Evolutionary conservation across 2,797 vertebrate genomes (phyloP).

Genomic region (Heterohyrax brucei): DNA sequence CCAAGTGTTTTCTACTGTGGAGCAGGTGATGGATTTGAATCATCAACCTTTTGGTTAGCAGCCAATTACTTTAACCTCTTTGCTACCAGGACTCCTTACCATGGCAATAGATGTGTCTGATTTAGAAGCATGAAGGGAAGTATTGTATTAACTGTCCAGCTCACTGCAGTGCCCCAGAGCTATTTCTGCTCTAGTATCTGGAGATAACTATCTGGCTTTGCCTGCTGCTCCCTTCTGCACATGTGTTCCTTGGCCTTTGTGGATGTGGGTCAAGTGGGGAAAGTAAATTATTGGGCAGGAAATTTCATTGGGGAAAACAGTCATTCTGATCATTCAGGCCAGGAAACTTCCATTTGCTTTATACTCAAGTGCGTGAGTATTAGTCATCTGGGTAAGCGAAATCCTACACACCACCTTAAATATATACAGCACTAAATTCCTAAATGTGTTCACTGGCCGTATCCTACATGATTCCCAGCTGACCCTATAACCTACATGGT

Average conservation of each 20-base stretch:
- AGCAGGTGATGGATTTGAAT: not conserved
- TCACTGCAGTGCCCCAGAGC: not conserved
- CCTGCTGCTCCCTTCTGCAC: not conserved
- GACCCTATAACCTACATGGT: not conserved
- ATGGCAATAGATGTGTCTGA: not conserved
- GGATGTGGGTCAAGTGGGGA: not conserved
- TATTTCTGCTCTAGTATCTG: not conserved
- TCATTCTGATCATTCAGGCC: not conserved
- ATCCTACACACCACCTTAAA: not conserved
- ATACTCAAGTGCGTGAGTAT: rapidly evolving
- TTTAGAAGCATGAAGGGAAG: not conserved
- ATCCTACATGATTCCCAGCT: rapidly evolving
- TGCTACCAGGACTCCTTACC: not conserved
- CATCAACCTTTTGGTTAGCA: not conserved
- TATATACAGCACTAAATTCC: not conserved
- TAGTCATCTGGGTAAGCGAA: not conserved
- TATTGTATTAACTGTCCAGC: not conserved
- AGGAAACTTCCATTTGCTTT: not conserved
- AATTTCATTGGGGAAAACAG: conserved; percentile 44
- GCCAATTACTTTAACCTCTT: not conserved
- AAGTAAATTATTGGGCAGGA: conserved; percentile 30
- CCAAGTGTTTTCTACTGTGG: not conserved
- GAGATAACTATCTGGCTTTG: not conserved
- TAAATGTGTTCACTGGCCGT: too few species aligned
- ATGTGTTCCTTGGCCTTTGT: not conserved